phyloP scores from a whole-genome alignment of 2,797 vertebrate species.

The Propithecus deckenii region DNA sequence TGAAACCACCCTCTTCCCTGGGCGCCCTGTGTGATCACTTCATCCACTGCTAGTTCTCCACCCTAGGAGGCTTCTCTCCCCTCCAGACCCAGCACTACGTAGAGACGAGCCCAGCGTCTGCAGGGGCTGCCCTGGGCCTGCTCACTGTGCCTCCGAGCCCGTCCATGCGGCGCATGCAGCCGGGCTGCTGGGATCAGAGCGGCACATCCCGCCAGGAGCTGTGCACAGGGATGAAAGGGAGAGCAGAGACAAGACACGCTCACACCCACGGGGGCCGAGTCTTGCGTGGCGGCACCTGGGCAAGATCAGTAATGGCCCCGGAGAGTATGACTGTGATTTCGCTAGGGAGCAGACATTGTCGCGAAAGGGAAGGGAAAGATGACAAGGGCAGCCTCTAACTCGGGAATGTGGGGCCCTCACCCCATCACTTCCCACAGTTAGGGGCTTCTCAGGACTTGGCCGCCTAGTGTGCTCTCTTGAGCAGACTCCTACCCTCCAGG shows the following conservation, averaged over 20 bases:
- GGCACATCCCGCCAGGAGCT: not conserved
- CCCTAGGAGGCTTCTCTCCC: not conserved
- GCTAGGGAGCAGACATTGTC: not conserved
- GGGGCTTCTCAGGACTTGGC: not conserved
- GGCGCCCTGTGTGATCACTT: not conserved
- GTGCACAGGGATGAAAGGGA: not conserved
- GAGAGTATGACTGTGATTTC: not conserved
- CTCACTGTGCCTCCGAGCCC: fast-evolving
- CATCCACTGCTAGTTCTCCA: not conserved
- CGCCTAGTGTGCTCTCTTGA: not conserved
- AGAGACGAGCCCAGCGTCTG: not conserved
- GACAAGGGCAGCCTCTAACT: not conserved
- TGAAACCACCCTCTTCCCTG: not conserved
- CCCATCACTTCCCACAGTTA: not conserved
- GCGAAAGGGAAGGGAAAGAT: not conserved
- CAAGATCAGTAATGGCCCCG: not conserved
- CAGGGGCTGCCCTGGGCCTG: not conserved
- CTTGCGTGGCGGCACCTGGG: not conserved
- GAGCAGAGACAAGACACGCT: not conserved
- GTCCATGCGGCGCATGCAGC: fast-evolving
- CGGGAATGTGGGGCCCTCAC: fast-evolving
- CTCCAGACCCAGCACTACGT: not conserved
- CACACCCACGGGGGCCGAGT: not conserved
- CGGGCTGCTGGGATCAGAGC: not conserved
- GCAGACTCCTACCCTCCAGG: not conserved